phyloP scores from a whole-genome alignment of 35 echinoderm and acorn worm genomes.

The Heliocidaris erythrogramma region DNA sequence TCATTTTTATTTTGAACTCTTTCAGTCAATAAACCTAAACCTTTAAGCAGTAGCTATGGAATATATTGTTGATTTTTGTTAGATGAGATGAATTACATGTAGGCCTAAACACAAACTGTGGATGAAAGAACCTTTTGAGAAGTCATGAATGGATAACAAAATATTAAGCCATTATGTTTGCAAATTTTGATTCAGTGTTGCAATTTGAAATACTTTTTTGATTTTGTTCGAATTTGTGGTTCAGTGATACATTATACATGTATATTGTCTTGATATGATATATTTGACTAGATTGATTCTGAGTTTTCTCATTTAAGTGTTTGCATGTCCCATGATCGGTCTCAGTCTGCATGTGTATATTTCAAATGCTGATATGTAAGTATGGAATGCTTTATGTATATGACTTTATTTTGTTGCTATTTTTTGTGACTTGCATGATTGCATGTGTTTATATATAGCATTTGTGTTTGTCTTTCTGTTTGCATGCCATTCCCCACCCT shows the following conservation, averaged over 20 bases:
- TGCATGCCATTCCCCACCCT: conserved; percentile 16
- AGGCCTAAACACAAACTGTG: no score
- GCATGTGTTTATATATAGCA: conserved; percentile 5
- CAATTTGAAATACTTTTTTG: no score
- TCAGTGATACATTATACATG: neutral
- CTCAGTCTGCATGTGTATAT: neutral
- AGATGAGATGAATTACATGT: no score
- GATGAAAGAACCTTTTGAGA: no score
- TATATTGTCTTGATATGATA: neutral
- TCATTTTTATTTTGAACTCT: no score
- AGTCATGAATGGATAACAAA: no score
- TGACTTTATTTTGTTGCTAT: neutral
- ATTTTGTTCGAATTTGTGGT: neutral
- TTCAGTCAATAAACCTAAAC: neutral
- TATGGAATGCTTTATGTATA: conserved; percentile 25
- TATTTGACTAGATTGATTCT: neutral
- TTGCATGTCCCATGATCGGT: no score
- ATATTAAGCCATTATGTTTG: no score
- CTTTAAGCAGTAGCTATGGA: neutral
- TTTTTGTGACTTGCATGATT: conserved; percentile 13
- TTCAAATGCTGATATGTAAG: neutral
- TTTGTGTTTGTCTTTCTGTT: neutral
- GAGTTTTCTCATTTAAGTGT: neutral
- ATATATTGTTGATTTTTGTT: no score
- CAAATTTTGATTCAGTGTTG: no score